These are phyloP conservation scores for Drosophila tsacasi DNA, from an alignment of 1,140 invertebrate species.

Conservation along the genomic window DNA sequence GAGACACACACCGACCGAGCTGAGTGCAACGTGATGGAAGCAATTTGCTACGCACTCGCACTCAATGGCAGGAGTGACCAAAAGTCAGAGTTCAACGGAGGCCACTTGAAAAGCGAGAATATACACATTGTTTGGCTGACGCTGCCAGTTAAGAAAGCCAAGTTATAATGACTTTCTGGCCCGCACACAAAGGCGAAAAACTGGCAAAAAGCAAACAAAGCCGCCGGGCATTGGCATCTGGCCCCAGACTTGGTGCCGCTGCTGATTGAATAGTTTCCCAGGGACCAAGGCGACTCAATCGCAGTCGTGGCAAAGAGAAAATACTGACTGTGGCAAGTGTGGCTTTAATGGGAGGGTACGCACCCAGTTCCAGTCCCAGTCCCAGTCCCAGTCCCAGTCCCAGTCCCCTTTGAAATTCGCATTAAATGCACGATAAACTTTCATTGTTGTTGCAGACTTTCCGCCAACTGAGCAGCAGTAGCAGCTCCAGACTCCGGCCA, in stretches of 20 bases:
- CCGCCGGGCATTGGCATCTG: conserved; percentile 74
- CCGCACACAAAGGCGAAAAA: conserved; percentile 44
- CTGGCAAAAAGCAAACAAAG: conserved; percentile 70
- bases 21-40: conserved; percentile 16
- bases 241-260: conserved; percentile 41
- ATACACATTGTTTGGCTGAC: conserved; percentile 18
- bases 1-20: background rate
- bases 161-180: conserved; percentile 54
- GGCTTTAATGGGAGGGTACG: conserved; percentile 45
- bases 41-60: conserved; percentile 9
- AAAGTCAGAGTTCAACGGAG: conserved; percentile 41
- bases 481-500: conserved; percentile 35
- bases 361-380: conserved; percentile 12
- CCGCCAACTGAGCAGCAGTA: conserved; percentile 17
- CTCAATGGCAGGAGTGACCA: conserved; percentile 24
- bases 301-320: background rate
- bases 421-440: conserved; percentile 69
- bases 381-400: conserved; percentile 19
- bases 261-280: conserved; percentile 36
- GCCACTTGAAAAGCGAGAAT: conserved; percentile 10
- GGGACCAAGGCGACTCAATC: conserved; percentile 8
- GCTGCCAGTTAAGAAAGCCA: conserved; percentile 28
- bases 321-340: background rate
- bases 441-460: conserved; percentile 55
- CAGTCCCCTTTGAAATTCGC: conserved; percentile 39